Evolutionary conservation across 2,888 invertebrate species (phyloP).

Genomic region (Blastobasis adustella): DNA sequence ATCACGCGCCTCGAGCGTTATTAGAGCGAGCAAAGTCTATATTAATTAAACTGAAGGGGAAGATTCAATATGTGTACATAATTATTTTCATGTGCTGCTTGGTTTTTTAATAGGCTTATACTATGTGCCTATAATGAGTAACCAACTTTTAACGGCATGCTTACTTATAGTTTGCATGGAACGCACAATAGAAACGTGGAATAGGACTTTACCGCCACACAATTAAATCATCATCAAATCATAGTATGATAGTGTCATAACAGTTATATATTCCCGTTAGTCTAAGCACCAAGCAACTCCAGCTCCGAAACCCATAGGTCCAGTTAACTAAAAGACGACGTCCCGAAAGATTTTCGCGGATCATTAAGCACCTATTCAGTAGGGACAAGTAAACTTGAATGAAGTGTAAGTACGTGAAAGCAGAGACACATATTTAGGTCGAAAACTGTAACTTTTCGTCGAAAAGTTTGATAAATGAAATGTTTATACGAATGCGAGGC

Average conservation of each 20-base stretch:
- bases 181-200: too few species aligned
- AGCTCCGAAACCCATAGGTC: background rate
- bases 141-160: too few species aligned
- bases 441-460: background rate
- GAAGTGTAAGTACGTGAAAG: background rate
- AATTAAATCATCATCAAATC: too few species aligned
- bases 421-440: background rate
- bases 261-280: background rate
- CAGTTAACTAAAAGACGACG: background rate
- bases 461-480: too few species aligned
- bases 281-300: background rate
- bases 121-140: too few species aligned
- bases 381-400: slow-evolving; percentile 1
- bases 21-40: slow-evolving; percentile 4
- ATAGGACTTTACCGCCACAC: too few species aligned
- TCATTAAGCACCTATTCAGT: slow-evolving; percentile 1
- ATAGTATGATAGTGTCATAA: too few species aligned
- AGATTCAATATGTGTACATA: slow-evolving; percentile 1
- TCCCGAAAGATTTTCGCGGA: background rate
- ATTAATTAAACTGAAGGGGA: slow-evolving; percentile 7
- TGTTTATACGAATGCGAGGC: too few species aligned
- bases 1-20: slow-evolving; percentile 5
- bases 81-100: background rate
- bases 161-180: too few species aligned
- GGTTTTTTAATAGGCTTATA: too few species aligned